Percentiles rank a stretch among this genome's conserved stretches.
Conservation (phyloP, 2,113 vertebrate genomes). For the Nesoenas mayeri region DNA sequence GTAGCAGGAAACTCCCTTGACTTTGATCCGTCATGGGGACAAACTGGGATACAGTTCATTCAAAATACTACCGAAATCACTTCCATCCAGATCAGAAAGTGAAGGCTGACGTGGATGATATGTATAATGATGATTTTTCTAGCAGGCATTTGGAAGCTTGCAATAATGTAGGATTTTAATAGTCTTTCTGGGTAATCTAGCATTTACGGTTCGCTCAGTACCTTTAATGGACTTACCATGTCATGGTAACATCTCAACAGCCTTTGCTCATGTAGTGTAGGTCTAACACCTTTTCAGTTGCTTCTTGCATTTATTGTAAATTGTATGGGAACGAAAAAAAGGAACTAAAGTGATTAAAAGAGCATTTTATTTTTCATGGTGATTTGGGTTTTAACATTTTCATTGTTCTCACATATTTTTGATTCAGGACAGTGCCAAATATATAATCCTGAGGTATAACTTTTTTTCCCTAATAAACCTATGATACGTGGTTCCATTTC, state of each 20-base stretch:
- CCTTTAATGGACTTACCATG: neutral
- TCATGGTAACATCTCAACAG: neutral
- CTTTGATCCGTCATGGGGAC: neutral
- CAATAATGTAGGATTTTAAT: neutral
- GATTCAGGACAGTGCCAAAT: slow-evolving; percentile 2
- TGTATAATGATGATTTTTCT: neutral
- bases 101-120: neutral
- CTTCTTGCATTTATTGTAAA: neutral
- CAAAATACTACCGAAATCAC: neutral
- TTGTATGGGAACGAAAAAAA: neutral
- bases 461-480: slow-evolving; percentile 23
- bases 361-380: neutral
- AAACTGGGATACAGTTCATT: neutral
- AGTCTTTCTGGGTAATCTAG: neutral
- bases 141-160: neutral
- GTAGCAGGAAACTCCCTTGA: neutral
- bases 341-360: neutral
- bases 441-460: slow-evolving; percentile 21
- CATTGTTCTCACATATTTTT: slow-evolving; percentile 19
- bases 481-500: slow-evolving; percentile 19
- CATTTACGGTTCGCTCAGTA: neutral
- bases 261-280: neutral
- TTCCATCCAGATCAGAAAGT: neutral
- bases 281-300: neutral
- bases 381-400: slow-evolving; percentile 8